Evolutionary conservation across 2,113 vertebrate genomes (phyloP).

Genomic region (Triplophysa rosa): DNA sequence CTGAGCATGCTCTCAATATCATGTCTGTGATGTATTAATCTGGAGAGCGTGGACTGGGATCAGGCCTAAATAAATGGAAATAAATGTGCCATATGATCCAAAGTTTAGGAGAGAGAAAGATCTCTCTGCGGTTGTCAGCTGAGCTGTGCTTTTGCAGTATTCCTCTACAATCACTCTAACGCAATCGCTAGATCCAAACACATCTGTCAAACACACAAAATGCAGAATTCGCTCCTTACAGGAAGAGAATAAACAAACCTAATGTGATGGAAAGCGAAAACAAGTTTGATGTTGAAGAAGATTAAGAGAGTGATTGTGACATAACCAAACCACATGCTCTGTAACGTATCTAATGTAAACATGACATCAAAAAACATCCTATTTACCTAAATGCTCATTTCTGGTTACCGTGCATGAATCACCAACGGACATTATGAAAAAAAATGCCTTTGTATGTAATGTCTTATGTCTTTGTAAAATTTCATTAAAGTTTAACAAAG

Average conservation of each 20-base stretch:
- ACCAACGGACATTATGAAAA: too few relatives aligned
- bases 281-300: background rate
- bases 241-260: background rate
- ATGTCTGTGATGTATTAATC: slow-evolving; percentile 28
- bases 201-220: background rate
- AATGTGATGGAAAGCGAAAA: background rate
- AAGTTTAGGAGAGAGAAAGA: background rate
- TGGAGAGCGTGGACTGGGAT: background rate
- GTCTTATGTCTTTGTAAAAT: too few relatives aligned
- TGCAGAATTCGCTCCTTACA: background rate
- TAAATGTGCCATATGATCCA: background rate
- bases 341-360: background rate
- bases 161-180: slow-evolving; percentile 19
- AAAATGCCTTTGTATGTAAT: too few relatives aligned
- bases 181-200: slow-evolving; percentile 7
- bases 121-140: background rate
- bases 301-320: background rate
- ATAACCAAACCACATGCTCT: background rate
- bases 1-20: slow-evolving; percentile 1
- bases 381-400: too few relatives aligned
- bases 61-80: background rate
- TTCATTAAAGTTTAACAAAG: too few relatives aligned
- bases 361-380: background rate
- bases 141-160: background rate
- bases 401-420: too few relatives aligned